phyloP scores from a whole-genome alignment of 2,888 invertebrate genomes.

The Melieria picta region DNA sequence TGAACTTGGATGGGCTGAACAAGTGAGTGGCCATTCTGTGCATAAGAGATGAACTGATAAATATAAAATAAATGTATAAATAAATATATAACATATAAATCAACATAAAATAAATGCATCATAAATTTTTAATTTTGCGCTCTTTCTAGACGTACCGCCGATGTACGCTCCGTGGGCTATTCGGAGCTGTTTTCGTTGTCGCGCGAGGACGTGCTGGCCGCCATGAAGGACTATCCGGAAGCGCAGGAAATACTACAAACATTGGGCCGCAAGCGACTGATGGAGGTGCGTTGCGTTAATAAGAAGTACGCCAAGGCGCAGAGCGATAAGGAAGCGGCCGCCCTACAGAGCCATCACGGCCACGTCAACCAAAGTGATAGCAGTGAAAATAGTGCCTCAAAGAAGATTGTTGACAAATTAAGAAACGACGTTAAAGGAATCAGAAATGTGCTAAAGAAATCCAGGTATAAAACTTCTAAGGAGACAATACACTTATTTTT shows the following conservation, averaged over 20 bases:
- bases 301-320: constrained; percentile 65
- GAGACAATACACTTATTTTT: too few relatives aligned
- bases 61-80: background rate
- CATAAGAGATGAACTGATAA: too few relatives aligned
- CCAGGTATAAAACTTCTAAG: constrained; percentile 60
- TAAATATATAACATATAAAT: background rate
- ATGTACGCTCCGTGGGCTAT: constrained; percentile 95
- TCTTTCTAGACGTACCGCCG: constrained; percentile 84
- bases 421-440: constrained; percentile 84
- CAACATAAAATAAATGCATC: background rate
- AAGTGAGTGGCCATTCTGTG: constrained; percentile 71
- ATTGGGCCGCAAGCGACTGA: constrained; percentile 84
- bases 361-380: constrained; percentile 60
- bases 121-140: background rate
- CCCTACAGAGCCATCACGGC: constrained; percentile 46
- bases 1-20: constrained; percentile 94
- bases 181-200: constrained; percentile 94
- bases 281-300: constrained; percentile 80
- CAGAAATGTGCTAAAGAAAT: constrained; percentile 71
- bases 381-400: constrained; percentile 72
- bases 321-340: constrained; percentile 54
- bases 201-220: constrained; percentile 91
- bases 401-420: constrained; percentile 84
- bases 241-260: constrained; percentile 94
- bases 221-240: constrained; percentile 97